A percentile compares a stretch with the other conserved stretches of the same genome.
These are phyloP conservation scores for Sebastolobus altivelis DNA, from an alignment of 2,797 vertebrate species.

Conservation along the genomic window DNA sequence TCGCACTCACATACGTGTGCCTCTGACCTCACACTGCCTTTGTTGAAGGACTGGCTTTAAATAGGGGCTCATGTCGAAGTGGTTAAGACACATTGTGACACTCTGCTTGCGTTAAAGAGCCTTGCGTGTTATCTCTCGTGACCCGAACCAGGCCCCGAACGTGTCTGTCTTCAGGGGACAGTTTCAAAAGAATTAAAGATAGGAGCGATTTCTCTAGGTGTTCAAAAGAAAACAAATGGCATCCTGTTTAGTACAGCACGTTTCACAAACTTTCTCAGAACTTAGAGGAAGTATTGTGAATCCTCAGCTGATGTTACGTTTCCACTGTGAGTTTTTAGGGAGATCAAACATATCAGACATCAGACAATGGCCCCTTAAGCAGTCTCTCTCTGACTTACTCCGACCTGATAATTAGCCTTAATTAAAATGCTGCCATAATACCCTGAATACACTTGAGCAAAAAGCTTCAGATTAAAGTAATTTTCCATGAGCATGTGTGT, in stretches of 20 bases:
- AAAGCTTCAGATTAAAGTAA: conserved; percentile 44
- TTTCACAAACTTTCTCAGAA: not conserved
- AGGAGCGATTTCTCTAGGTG: not conserved
- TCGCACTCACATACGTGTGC: conserved; percentile 50
- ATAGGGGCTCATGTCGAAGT: conserved; percentile 60
- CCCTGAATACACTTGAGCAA: conserved; percentile 23
- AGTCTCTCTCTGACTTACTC: conserved; percentile 31
- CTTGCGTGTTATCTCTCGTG: conserved; percentile 33
- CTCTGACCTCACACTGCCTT: conserved; percentile 66
- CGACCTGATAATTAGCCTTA: conserved; percentile 63
- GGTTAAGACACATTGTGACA: conserved; percentile 63
- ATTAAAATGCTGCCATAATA: conserved; percentile 60
- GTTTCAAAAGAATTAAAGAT: conserved; percentile 13
- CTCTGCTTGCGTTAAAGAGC: conserved; percentile 50
- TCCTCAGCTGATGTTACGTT: conserved; percentile 1
- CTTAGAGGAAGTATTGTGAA: conserved; percentile 13
- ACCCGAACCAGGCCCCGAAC: conserved; percentile 10
- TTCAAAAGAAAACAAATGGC: not conserved
- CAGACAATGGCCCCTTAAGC: conserved; percentile 11
- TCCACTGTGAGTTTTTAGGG: conserved; percentile 7
- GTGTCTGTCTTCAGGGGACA: conserved; percentile 7
- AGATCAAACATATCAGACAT: conserved; percentile 25
- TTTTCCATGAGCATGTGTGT: conserved; percentile 42
- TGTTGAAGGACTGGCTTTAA: conserved; percentile 64
- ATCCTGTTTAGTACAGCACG: not conserved